Base-by-base conservation (phyloP, 2,888 invertebrate species). In the Hemicrepidius hirtus region DNA sequence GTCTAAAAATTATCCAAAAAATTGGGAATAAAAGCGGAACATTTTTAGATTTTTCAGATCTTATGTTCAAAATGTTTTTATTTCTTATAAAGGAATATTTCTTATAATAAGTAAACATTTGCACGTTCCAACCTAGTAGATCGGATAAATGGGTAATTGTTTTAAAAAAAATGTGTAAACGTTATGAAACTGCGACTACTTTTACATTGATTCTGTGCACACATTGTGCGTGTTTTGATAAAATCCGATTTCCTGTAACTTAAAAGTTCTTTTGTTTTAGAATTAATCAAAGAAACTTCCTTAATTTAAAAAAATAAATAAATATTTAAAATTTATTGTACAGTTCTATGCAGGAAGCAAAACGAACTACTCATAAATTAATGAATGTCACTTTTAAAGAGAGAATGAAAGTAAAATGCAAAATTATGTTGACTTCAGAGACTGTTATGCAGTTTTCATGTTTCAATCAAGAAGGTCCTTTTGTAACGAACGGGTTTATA, bases 21-120 rank as follows among this genome's bases (percentile, higher is more conserved):
- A n/a, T n/a, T n/a, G n/a, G n/a, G 12, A 7, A 12, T 57, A 57
- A 57, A 57, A 57, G 57, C 57, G 57, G 35, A 57, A 57, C 57
- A 13, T n/a, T n/a, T n/a, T 57, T 10, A 20, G 3, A 12, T 37
- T 32, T 37, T 37, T n/a, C 9, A 37, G 35, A 37, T 37, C n/a
- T 1, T 13, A 12, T 13, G 13, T 16, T 49, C 9, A 18, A 49
- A 21, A 18, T 16, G 49, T 20, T 18, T 18, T 28, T 53, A 28
- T 18, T 12, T 21, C 18, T 18, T 20, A 6, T 16, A 46, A 3
- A 18, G 40, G n/a, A 13, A 13, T 40, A n/a, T 40, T 40, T 40
- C 40, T 40, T 40, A 40, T 18, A 10, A 46, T 46, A 10, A 46
- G 13, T 46, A 46, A 18, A 37, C 28, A 55, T 35, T 55, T 16